Evolutionary conservation across 2,113 vertebrate genomes (phyloP), one percentile per base, ranked within the genome.

Genomic region (Nibea coibor): DNA sequence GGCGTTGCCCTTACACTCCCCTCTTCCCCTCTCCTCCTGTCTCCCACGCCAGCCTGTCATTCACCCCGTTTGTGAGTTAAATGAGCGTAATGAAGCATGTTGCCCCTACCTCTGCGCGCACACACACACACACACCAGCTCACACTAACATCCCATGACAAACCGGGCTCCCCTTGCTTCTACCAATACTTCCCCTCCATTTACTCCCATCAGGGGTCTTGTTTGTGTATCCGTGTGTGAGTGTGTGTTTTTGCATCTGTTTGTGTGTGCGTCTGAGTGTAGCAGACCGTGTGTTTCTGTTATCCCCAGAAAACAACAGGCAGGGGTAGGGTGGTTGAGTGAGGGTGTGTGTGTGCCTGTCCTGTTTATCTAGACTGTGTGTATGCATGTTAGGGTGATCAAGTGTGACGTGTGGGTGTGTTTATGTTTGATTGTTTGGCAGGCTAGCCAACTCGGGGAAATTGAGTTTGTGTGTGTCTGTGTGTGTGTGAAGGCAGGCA

Each of bases 1-100:
- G 4, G 72, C 59, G 9, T 84, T 89, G 79, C 77, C 80, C 88
- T 88, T 74, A 86, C 75, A 39, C 85, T 71, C 66, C 84, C 78
- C 39, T 71, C 76, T 63, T 67, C 62, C 84, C 68, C 77, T 75
- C 78, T 80, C 72, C 85, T 85, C 83, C 81, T 71, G 28, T 88
- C 88, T 89, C 91, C 93, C 92, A 92, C 90, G 88, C 92, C 86
- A 87, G 85, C 83, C 89, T 90, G 91, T 92, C 93, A 94, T 92
- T 94, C 93, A 93, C 85, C 88, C 88, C 28, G 87, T 91, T 94
- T 94, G 91, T 90, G 92, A 93, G 93, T 94, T 93, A 94, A 94
- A 94, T 94, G 91, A 92, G 92, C 84, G 91, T 94, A 93, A 94
- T 94, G 92, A 93, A 93, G 90, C 92, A 74, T 93, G 87, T 75